Percentiles rank a stretch among this genome's conserved stretches.
These are phyloP conservation scores for Hyalella azteca DNA, from an alignment of 2,888 invertebrate species.

Conservation along the genomic window DNA sequence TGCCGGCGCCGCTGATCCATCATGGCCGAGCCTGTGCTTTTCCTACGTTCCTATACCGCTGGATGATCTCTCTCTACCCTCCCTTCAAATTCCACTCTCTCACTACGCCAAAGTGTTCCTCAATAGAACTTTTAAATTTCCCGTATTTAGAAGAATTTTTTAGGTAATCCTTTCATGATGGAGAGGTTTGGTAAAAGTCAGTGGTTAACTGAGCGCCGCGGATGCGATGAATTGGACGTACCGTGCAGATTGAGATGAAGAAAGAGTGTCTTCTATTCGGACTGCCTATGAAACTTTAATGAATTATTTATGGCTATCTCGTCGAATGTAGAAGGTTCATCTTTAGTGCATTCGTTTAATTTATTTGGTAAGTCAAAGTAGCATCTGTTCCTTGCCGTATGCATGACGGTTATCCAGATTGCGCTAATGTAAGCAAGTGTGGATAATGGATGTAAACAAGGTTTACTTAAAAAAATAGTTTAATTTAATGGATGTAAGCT, in stretches of 20 bases:
- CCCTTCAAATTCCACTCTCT: background rate
- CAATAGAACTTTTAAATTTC: slow-evolving; percentile 8
- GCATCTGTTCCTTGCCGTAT: too few relatives aligned
- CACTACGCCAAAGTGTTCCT: background rate
- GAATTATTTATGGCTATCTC: too few relatives aligned
- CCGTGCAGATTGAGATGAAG: background rate
- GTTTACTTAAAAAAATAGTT: too few relatives aligned
- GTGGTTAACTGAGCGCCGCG: background rate
- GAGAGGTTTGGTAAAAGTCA: slow-evolving; percentile 9
- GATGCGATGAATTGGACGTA: background rate
- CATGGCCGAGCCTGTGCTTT: slow-evolving; percentile 16
- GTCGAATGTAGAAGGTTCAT: too few relatives aligned
- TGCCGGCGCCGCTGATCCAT: slow-evolving; percentile 3
- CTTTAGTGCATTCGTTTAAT: too few relatives aligned
- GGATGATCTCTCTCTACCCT: background rate
- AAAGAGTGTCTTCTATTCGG: too few relatives aligned
- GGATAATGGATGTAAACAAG: too few relatives aligned
- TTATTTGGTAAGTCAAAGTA: too few relatives aligned
- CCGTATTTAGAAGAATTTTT: slow-evolving; percentile 25
- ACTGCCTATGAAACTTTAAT: too few relatives aligned
- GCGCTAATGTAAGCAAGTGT: too few relatives aligned
- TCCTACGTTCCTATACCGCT: background rate
- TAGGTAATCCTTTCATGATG: slow-evolving; percentile 3
- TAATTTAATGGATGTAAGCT: too few relatives aligned
- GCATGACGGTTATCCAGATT: too few relatives aligned